Evolutionary conservation across 1,140 invertebrate species (phyloP), one percentile per base, ranked within the genome.

Genomic region (Saxidomus purpurata): DNA sequence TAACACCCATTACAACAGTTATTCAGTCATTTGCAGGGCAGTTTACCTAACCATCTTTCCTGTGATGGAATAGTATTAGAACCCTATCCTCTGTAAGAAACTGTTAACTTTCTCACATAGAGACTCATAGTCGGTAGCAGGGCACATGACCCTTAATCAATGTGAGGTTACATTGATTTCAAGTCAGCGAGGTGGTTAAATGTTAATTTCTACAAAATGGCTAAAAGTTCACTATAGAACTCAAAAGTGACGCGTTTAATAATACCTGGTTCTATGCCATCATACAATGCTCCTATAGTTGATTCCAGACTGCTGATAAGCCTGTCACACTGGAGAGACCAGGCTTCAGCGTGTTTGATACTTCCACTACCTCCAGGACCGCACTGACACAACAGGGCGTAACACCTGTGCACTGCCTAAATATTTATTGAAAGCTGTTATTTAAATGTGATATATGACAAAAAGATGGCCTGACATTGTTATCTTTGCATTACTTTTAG

Each of bases 331-430:
- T 76, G 87, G 22, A 55, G 22, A n/a, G 47, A 31, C 87, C 87
- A 89, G 17, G 80, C 79, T 31, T 89, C 87, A 38, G 79, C 74
- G 34, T 89, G 43, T 52, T 89, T 89, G 31, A 89, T 43, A 8
- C 87, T 80, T 6, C 28, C 79, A 4, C 28, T 36, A 22, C 87
- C 87, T 19, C 87, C 87, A 11, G 80, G 69, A 38, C 87, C 87
- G 77, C 87, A 89, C n/a, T 61, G 38, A 22, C 67, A 63, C 36
- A 89, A 49, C 69, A 89, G 31, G 19, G 67, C 81, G 77, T 43
- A 89, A 28, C 87, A 89, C 11, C 43, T 25, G 28, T 55, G 38
- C 19, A 82, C 28, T 25, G 22, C 43, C 87, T 89, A 63, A 4
- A 59, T 43, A 43, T 43, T n/a, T n/a, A n/a, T 8, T 67, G 9